Evolutionary conservation across 2,888 invertebrate species (phyloP), one percentile per base, ranked within the genome.

Genomic region (Stenodera caucasica): DNA sequence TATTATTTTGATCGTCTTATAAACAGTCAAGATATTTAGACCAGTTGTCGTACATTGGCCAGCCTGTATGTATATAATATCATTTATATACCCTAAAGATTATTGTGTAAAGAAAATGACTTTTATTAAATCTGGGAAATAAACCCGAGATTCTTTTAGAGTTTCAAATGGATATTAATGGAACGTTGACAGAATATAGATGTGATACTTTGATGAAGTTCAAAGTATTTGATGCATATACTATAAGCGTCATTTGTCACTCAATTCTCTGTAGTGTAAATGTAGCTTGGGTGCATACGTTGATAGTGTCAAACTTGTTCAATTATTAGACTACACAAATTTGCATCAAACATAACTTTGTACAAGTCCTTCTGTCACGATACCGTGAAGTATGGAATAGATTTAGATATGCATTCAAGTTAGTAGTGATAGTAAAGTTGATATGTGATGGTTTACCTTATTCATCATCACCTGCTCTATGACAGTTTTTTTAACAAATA

Each of bases 301-400:
- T 33, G 32, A 52, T 52, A 52, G 26, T 52, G 52, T 52, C 52
- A 52, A 52, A 52, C n/a, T 51, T 51, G 51, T 15, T 33, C 52
- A 52, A 52, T 52, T 52, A 52, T 52, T 52, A 52, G 52, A 33
- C 12, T 12, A 21, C 3, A 2, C 2, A 30, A 30, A 52, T 52
- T 52, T 32, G 14, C 30, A 52, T 52, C 33, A 12, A 33, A 32
- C 52, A 30, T 15, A 33, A 26, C 14, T 15, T 1, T 11, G 21
- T 12, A 12, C 32, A 1, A 1, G 8, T 32, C 3, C 32, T 12
- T 32, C 32, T 8, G 11, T 12, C 3, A 32, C 32, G 32, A 1
- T 32, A 32, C 32, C 14, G n/a, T 11, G 3, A 33, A 33, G 12
- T n/a, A n/a, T n/a, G n/a, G n/a, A n/a, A n/a, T n/a, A n/a, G n/a